phyloP scores from a whole-genome alignment of 1,140 invertebrate species.

The Drepana arcuata region DNA sequence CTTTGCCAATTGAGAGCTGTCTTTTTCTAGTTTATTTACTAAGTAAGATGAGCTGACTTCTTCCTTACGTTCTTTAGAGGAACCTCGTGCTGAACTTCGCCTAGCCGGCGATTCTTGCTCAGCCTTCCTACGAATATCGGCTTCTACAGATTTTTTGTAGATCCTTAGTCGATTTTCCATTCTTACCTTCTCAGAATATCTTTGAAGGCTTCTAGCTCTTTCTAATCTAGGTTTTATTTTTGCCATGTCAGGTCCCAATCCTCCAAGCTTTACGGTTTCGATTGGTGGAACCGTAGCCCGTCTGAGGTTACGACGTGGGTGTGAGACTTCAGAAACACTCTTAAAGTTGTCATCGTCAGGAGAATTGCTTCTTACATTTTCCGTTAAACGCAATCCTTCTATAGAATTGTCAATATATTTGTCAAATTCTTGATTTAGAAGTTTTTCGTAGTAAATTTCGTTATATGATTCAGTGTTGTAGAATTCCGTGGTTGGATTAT shows the following conservation, averaged over 20 bases:
- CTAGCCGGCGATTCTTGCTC: slow-evolving; percentile 22
- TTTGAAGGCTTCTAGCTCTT: slow-evolving; percentile 57
- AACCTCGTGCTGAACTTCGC: slow-evolving; percentile 5
- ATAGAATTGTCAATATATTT: slow-evolving; percentile 37
- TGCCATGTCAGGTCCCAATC: slow-evolving; percentile 56
- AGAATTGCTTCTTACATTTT: slow-evolving; percentile 20
- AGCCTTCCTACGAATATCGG: slow-evolving; percentile 31
- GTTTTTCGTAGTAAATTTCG: slow-evolving; percentile 55
- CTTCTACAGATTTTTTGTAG: slow-evolving; percentile 45
- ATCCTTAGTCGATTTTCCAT: slow-evolving; percentile 57
- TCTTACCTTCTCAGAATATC: slow-evolving; percentile 61
- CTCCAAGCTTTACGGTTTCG: slow-evolving; percentile 45
- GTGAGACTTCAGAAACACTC: slow-evolving; percentile 52
- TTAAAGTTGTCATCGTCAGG: slow-evolving; percentile 36
- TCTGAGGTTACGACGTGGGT: slow-evolving; percentile 26
- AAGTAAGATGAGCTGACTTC: slow-evolving; percentile 36
- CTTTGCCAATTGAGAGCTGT: slow-evolving; percentile 16
- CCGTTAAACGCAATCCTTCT: slow-evolving; percentile 33
- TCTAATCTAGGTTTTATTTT: slow-evolving; percentile 54
- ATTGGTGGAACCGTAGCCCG: slow-evolving; percentile 30
- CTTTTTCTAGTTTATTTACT: slow-evolving; percentile 36
- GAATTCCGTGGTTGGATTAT: slow-evolving; percentile 32
- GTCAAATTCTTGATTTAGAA: slow-evolving; percentile 36
- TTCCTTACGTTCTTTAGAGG: slow-evolving; percentile 9
- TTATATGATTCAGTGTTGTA: slow-evolving; percentile 57